phyloP scores from a whole-genome alignment of 2,113 vertebrate species.

The Nansenia antarctica region DNA sequence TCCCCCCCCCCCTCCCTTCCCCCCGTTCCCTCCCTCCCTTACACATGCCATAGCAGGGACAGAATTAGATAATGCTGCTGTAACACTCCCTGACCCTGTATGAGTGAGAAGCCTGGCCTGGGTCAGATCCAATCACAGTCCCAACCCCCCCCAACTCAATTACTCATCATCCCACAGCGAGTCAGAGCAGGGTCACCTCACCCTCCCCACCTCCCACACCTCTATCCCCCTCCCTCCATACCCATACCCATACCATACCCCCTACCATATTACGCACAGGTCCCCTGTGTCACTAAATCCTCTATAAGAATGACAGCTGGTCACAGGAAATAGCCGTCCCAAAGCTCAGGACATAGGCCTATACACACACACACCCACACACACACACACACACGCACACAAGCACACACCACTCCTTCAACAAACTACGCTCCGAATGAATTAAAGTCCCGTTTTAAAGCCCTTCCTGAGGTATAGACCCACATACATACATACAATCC shows the following conservation, averaged over 20 bases:
- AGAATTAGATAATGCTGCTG: conserved; percentile 44
- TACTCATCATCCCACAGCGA: conserved; percentile 32
- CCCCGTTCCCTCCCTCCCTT: conserved; percentile 22
- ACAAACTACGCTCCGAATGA: too few species aligned
- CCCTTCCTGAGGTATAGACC: too few species aligned
- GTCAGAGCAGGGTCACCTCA: conserved; percentile 39
- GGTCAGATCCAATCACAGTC: conserved; percentile 42
- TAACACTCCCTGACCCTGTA: conserved; percentile 17
- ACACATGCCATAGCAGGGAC: conserved; percentile 37
- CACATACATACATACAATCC: too few species aligned
- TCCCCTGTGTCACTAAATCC: conserved; percentile 18
- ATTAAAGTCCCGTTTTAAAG: too few species aligned
- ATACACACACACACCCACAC: conserved; percentile 14
- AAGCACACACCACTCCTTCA: conserved; percentile 49
- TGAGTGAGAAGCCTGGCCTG: conserved; percentile 22
- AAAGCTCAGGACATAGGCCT: too few species aligned
- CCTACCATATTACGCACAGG: conserved; percentile 19
- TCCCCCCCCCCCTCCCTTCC: background rate
- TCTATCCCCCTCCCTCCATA: background rate
- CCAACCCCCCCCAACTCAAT: conserved; percentile 28
- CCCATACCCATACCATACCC: conserved; percentile 17
- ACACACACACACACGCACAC: conserved; percentile 15
- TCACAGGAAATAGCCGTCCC: too few species aligned
- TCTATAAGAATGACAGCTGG: too few species aligned
- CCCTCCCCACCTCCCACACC: background rate